A percentile compares a stretch with the other conserved stretches of the same genome.
These are phyloP conservation scores for Cydia pomonella DNA, from an alignment of 1,140 invertebrate genomes.

Conservation along the genomic window DNA sequence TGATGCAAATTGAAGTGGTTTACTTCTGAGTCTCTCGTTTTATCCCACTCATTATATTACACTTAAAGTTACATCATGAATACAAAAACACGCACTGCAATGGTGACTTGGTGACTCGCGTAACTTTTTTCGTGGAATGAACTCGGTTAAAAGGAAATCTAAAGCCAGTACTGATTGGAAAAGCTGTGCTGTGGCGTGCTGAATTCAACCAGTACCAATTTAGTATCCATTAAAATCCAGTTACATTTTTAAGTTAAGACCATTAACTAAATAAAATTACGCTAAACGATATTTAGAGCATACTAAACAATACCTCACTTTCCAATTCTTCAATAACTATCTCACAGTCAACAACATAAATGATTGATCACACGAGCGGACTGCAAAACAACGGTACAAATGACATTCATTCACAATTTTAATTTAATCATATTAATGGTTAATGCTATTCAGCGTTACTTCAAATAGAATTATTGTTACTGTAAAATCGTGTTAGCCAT, in stretches of 20 bases:
- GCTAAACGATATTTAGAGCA: conserved; percentile 5
- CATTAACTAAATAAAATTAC: conserved; percentile 23
- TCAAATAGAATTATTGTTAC: conserved; percentile 6
- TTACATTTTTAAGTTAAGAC: neutral
- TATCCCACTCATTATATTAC: too few species aligned
- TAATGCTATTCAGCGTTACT: conserved; percentile 26
- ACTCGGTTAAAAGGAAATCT: too few species aligned
- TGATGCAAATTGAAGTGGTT: too few species aligned
- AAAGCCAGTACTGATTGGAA: too few species aligned
- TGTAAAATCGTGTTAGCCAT: conserved; percentile 20
- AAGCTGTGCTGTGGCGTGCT: too few species aligned
- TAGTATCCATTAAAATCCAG: neutral
- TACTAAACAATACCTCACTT: conserved; percentile 19
- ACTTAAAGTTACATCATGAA: neutral
- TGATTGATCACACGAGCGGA: conserved; percentile 21
- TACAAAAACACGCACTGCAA: too few species aligned
- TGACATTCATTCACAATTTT: conserved; percentile 1
- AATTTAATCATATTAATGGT: conserved; percentile 23
- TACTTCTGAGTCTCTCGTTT: too few species aligned
- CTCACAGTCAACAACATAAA: conserved; percentile 26
- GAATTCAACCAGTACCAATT: neutral
- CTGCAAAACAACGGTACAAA: conserved; percentile 8
- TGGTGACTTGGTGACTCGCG: too few species aligned
- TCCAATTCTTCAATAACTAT: conserved; percentile 14
- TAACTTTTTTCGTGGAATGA: too few species aligned